A percentile compares a stretch with the other conserved stretches of the same genome.
These are phyloP conservation scores for Nymphalis urticae DNA, from an alignment of 2,888 invertebrate genomes.

Conservation along the genomic window DNA sequence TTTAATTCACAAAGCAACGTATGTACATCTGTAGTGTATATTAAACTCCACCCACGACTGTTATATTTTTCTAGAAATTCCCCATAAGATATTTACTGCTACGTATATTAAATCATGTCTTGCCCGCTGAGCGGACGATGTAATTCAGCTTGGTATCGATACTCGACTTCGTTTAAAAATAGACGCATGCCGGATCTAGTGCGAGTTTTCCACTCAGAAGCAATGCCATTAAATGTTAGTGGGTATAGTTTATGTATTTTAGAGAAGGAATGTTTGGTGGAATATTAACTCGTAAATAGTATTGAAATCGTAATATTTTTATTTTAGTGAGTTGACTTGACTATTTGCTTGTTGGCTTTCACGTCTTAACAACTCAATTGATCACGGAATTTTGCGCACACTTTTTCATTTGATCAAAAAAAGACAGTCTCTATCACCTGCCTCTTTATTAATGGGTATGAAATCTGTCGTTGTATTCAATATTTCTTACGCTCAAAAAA, in stretches of 20 bases:
- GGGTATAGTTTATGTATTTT: constrained; percentile 1
- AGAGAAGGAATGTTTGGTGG: constrained; percentile 5
- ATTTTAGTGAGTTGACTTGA: neutral
- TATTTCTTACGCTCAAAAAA: too few relatives aligned
- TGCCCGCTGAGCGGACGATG: constrained; percentile 10
- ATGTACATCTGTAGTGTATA: neutral
- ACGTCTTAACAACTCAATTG: too few relatives aligned
- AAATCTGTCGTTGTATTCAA: too few relatives aligned
- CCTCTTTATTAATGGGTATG: too few relatives aligned
- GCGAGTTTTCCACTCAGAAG: constrained; percentile 35
- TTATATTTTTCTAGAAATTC: neutral
- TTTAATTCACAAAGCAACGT: too few relatives aligned
- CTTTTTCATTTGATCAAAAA: too few relatives aligned
- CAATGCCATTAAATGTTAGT: constrained; percentile 9
- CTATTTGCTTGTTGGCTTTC: too few relatives aligned
- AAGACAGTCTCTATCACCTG: too few relatives aligned
- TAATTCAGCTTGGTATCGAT: constrained; percentile 15
- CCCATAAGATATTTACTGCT: neutral
- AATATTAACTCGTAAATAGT: neutral
- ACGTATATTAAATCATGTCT: constrained; percentile 7
- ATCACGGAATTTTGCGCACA: too few relatives aligned
- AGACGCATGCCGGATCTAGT: constrained; percentile 35
- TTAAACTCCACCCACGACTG: neutral
- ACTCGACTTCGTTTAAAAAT: constrained; percentile 30
- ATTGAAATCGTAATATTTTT: neutral